Evolutionary conservation across 2,113 vertebrate genomes (phyloP).

Genomic region (Centropristis striata): DNA sequence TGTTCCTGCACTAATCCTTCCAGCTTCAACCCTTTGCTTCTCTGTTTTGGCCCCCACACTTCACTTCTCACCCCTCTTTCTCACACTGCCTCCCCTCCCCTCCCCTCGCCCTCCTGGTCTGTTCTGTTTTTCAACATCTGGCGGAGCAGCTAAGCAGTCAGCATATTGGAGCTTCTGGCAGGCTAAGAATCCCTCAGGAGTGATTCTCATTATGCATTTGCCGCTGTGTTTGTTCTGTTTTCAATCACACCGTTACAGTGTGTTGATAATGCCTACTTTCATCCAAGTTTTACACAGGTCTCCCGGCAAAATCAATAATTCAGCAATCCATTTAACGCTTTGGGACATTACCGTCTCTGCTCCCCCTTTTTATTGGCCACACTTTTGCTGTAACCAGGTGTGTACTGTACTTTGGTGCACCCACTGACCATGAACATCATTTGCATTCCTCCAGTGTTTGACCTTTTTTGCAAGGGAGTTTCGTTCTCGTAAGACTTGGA

Average conservation of each 20-base stretch:
- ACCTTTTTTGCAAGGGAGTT: neutral
- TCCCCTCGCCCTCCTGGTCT: neutral
- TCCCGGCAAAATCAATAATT: constrained; percentile 1
- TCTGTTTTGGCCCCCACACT: neutral
- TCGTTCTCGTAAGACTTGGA: neutral
- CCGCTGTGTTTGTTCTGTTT: neutral
- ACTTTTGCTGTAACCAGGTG: neutral
- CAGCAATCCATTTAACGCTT: neutral
- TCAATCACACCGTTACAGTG: constrained; percentile 6
- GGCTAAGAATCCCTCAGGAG: constrained; percentile 21
- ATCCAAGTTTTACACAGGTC: neutral
- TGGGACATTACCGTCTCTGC: neutral
- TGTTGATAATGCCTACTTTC: neutral
- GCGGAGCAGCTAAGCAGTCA: constrained; percentile 10
- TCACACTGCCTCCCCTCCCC: neutral
- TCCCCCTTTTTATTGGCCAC: neutral
- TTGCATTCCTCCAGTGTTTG: constrained; percentile 34
- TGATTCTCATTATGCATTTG: constrained; percentile 38
- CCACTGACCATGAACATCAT: neutral
- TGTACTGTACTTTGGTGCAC: neutral
- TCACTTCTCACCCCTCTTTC: neutral
- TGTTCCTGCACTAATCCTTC: neutral
- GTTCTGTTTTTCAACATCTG: constrained; percentile 18
- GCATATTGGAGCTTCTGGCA: constrained; percentile 20
- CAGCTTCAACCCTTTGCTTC: neutral